phyloP scores from a whole-genome alignment of 2,888 invertebrate species.

The Cepaea hortensis region DNA sequence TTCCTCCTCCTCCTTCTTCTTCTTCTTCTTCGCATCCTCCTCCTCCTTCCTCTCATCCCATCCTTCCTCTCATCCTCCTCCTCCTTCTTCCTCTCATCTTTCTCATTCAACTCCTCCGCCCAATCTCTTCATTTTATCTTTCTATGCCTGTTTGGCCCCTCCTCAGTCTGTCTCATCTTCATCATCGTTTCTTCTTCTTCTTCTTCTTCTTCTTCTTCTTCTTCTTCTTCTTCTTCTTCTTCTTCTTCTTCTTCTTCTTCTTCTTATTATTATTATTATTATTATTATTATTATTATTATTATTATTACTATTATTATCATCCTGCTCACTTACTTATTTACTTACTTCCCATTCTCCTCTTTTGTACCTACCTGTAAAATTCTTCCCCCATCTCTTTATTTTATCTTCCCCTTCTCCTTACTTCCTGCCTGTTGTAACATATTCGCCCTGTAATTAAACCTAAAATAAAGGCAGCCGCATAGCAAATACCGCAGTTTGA shows the following conservation, averaged over 20 bases:
- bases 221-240: neutral
- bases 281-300: neutral
- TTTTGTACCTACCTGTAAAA: neutral
- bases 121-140: neutral
- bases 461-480: too few species aligned
- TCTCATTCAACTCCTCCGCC: neutral
- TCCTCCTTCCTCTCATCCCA: neutral
- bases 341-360: neutral
- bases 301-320: neutral
- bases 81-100: neutral
- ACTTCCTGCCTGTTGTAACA: too few species aligned
- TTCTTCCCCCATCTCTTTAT: neutral
- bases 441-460: too few species aligned
- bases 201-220: neutral
- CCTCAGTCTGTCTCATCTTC: neutral
- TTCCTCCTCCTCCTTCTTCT: constrained; percentile 1
- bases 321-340: neutral
- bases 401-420: neutral
- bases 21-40: constrained; percentile 4
- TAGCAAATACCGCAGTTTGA: too few species aligned
- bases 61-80: neutral
- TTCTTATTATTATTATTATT: too few species aligned
- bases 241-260: neutral
- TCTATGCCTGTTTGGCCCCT: neutral
- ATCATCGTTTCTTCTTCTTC: neutral